A percentile compares a stretch with the other conserved stretches of the same genome.
phyloP scores from a whole-genome alignment of 1,140 invertebrate species.

The Lepidurus arcticus region DNA sequence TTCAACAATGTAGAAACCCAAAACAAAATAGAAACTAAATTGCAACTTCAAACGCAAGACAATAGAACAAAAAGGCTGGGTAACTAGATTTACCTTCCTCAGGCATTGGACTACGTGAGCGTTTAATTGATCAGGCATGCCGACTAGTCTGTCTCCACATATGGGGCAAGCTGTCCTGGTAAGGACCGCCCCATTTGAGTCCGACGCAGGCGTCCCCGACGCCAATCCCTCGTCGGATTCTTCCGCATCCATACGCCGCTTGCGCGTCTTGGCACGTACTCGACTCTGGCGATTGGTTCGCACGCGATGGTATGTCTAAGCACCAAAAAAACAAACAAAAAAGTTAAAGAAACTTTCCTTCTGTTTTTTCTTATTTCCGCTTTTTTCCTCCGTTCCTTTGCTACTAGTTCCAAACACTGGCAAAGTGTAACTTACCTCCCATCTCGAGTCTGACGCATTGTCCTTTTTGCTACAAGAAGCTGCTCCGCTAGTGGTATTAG shows the following conservation, averaged over 20 bases:
- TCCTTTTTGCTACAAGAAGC: conserved; percentile 50
- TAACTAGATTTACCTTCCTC: conserved; percentile 48
- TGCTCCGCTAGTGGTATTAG: conserved; percentile 49
- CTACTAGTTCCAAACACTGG: not conserved
- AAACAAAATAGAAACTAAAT: conserved; percentile 26
- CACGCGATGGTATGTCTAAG: conserved; percentile 69
- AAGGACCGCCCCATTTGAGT: conserved; percentile 36
- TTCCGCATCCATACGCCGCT: conserved; percentile 57
- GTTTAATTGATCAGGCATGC: conserved; percentile 62
- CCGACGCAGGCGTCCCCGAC: conserved; percentile 22
- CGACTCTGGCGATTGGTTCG: conserved; percentile 70
- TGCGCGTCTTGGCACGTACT: conserved; percentile 57
- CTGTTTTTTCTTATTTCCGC: not conserved
- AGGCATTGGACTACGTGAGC: conserved; percentile 71
- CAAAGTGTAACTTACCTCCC: conserved; percentile 54
- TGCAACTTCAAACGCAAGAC: not conserved
- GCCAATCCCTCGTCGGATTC: conserved; percentile 37
- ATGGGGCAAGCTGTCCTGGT: conserved; percentile 59
- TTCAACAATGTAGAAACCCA: not conserved
- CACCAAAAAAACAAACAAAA: not conserved
- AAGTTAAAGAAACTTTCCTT: conserved; percentile 16
- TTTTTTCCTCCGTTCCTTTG: not conserved
- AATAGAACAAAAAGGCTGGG: not conserved
- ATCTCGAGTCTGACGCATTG: conserved; percentile 61
- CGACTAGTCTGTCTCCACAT: conserved; percentile 59